phyloP scores from a whole-genome alignment of 2,888 invertebrate genomes.

The Mythimna pallens region DNA sequence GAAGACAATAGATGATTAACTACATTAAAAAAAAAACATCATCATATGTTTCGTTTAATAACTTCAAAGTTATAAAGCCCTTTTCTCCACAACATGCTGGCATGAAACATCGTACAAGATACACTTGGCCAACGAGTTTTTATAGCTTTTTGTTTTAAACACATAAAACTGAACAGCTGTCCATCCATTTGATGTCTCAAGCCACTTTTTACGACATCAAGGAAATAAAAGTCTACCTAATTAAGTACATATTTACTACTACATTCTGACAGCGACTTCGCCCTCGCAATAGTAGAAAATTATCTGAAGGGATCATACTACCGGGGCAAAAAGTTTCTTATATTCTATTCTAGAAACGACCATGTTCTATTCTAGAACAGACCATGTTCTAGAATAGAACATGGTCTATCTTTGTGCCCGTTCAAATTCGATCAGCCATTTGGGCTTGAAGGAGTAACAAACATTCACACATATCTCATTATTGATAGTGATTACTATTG shows the following conservation, averaged over 20 bases:
- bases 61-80: background rate
- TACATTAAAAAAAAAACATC: no score
- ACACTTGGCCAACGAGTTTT: background rate
- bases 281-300: no score
- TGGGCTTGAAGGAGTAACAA: no score
- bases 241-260: background rate
- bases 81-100: background rate
- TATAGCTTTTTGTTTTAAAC: background rate
- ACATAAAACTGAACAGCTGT: background rate
- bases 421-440: no score
- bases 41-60: background rate
- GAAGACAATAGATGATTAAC: no score
- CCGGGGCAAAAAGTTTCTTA: no score
- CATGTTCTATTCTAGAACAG: no score
- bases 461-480: no score
- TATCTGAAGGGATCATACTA: background rate
- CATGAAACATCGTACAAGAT: background rate
- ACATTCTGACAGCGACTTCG: background rate
- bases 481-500: no score
- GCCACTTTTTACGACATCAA: background rate
- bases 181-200: background rate
- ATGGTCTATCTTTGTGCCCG: no score
- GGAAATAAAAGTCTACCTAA: background rate
- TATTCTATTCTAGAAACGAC: no score
- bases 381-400: no score